Percentiles rank a stretch among this genome's conserved stretches.
These are phyloP conservation scores for Asbolus verrucosus DNA, from an alignment of 1,140 invertebrate genomes.

Conservation along the genomic window DNA sequence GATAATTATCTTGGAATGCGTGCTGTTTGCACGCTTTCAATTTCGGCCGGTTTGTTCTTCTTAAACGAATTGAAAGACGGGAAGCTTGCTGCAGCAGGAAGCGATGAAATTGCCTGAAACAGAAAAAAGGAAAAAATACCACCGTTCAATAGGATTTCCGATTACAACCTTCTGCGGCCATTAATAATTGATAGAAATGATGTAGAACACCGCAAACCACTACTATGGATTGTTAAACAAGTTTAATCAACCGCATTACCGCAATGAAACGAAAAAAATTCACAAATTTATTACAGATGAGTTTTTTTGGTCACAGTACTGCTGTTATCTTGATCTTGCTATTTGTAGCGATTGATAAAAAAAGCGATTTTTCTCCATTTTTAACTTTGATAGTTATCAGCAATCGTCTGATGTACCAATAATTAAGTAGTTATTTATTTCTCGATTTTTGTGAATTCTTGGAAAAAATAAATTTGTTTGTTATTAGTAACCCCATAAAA, in stretches of 20 bases:
- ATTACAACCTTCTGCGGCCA: not conserved
- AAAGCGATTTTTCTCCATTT: not conserved
- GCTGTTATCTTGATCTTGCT: no score
- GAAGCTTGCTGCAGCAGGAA: no score
- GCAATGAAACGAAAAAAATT: constrained; percentile 23
- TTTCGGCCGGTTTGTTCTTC: no score
- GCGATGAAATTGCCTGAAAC: not conserved
- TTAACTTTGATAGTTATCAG: not conserved
- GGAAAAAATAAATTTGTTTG: no score
- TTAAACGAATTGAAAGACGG: no score
- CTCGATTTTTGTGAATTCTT: no score
- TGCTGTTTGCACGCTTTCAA: no score
- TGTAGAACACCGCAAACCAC: constrained; percentile 25
- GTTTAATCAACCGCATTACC: constrained; percentile 33
- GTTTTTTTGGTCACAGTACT: no score
- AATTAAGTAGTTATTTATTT: no score
- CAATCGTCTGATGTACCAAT: no score
- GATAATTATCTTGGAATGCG: constrained; percentile 12
- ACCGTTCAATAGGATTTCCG: constrained; percentile 6
- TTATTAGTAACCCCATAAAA: no score
- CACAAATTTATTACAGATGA: not conserved
- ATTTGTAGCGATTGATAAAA: no score
- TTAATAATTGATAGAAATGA: constrained; percentile 22
- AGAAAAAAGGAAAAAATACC: not conserved
- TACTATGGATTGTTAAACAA: constrained; percentile 26